A percentile compares a stretch with the other conserved stretches of the same genome.
Conservation (phyloP, 2,888 invertebrate genomes). For the Diaprepes abbreviatus region DNA sequence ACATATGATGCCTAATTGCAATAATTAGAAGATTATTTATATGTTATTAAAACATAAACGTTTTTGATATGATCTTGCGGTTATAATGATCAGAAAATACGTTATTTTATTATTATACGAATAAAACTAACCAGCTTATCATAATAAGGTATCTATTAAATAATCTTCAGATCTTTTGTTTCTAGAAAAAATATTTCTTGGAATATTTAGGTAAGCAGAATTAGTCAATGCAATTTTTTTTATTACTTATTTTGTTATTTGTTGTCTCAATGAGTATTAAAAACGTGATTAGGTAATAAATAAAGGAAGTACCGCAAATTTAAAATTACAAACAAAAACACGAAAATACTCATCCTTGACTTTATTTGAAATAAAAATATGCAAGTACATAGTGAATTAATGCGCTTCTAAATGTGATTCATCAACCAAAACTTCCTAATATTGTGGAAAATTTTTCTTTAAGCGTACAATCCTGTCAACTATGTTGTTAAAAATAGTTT, state of each 20-base stretch:
- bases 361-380: too few species aligned
- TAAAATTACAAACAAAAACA: neutral
- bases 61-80: slow-evolving; percentile 12
- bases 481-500: too few species aligned
- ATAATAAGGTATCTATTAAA: neutral
- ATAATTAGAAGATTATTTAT: neutral
- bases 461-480: too few species aligned
- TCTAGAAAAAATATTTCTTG: neutral
- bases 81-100: neutral
- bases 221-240: slow-evolving; percentile 9
- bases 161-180: slow-evolving; percentile 5
- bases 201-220: neutral
- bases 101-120: neutral
- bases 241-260: slow-evolving; percentile 4
- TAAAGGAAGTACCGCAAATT: neutral
- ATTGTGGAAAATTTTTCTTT: too few species aligned
- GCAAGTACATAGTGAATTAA: too few species aligned
- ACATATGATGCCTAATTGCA: too few species aligned
- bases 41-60: neutral
- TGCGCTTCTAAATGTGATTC: too few species aligned
- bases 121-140: neutral
- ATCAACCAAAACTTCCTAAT: too few species aligned
- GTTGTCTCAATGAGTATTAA: neutral
- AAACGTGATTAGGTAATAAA: slow-evolving; percentile 3
- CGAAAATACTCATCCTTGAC: neutral